Percentiles rank a stretch among this genome's conserved stretches.
Conservation (phyloP, 2,888 invertebrate species). For the Erebia aethiops region DNA sequence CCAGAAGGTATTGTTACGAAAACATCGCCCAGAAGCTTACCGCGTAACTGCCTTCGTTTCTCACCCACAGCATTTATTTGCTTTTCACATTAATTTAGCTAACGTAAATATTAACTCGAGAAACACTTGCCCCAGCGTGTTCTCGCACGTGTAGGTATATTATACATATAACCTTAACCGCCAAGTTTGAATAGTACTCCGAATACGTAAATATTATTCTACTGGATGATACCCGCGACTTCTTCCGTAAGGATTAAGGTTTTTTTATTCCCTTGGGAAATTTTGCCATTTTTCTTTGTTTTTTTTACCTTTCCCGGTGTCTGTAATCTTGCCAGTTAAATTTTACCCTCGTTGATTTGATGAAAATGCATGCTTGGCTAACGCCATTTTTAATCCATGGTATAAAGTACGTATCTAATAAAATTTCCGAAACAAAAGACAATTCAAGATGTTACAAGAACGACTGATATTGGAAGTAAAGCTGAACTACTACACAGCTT, state of each 20-base stretch:
- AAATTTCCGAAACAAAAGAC: background rate
- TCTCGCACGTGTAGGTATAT: no score
- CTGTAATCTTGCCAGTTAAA: no score
- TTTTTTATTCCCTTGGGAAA: no score
- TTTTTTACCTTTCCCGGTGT: no score
- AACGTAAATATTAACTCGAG: conserved; percentile 13
- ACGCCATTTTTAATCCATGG: no score
- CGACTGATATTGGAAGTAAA: background rate
- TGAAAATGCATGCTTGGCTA: no score
- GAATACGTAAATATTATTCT: background rate
- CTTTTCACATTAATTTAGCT: conserved; percentile 7
- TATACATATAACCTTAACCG: conserved; percentile 4
- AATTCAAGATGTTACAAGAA: background rate
- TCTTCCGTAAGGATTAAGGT: no score
- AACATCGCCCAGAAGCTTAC: background rate
- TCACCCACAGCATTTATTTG: conserved; percentile 3
- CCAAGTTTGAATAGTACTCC: conserved; percentile 3
- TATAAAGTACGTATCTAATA: no score
- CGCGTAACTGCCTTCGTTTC: background rate
- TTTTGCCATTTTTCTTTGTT: no score
- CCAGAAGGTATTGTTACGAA: background rate
- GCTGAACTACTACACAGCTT: conserved; percentile 2
- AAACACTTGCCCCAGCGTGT: background rate
- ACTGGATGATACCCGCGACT: no score
- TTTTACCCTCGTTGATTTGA: no score